Evolutionary conservation across 2,113 vertebrate genomes (phyloP).

Genomic region (Conger conger): DNA sequence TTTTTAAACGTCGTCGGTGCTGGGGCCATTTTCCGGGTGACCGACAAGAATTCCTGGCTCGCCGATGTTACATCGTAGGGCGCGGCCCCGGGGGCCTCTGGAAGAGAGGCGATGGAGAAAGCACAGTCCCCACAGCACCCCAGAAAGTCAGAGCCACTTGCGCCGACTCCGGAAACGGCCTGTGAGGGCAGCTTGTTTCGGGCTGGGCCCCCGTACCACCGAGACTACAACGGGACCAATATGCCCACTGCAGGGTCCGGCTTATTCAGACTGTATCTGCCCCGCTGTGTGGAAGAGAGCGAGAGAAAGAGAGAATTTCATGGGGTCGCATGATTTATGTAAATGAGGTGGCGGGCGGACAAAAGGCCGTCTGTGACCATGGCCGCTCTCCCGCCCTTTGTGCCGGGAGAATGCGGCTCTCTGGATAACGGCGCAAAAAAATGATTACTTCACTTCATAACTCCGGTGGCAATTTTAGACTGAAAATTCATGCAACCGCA

Average conservation of each 20-base stretch:
- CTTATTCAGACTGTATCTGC: background rate
- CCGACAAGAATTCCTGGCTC: background rate
- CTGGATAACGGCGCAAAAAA: background rate
- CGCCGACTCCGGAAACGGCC: background rate
- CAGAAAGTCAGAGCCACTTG: no score
- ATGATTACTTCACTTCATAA: background rate
- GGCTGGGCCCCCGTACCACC: background rate
- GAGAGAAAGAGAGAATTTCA: background rate
- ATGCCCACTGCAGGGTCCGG: background rate
- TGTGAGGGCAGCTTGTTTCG: background rate
- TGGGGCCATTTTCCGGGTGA: background rate
- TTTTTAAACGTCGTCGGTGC: background rate
- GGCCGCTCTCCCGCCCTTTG: background rate
- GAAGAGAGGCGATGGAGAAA: background rate
- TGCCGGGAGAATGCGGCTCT: background rate
- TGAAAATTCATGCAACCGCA: background rate
- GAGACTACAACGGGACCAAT: background rate
- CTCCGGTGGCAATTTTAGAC: background rate
- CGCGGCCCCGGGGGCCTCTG: background rate
- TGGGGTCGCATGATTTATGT: conserved; percentile 22
- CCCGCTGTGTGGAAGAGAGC: background rate
- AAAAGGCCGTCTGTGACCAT: conserved; percentile 17
- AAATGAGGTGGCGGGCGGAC: background rate
- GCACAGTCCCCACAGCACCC: background rate
- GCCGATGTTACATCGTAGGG: background rate